phyloP scores from a whole-genome alignment of 2,888 invertebrate genomes.

The Meliscaeva auricollis region DNA sequence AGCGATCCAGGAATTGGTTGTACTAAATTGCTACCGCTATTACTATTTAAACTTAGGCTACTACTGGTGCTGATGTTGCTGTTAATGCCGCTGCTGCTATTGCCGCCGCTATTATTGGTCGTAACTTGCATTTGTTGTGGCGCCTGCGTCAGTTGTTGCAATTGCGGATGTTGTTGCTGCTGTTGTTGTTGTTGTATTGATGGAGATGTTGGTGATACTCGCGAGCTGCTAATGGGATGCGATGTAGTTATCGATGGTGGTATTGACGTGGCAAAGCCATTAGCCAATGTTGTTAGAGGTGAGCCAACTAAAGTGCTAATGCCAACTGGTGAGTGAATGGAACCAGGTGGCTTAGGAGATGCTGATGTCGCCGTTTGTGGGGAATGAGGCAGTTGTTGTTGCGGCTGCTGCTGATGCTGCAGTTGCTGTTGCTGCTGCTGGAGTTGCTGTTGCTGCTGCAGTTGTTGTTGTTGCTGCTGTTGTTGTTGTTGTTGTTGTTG shows the following conservation, averaged over 20 bases:
- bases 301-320: slow-evolving; percentile 79
- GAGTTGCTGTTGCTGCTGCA: slow-evolving; percentile 71
- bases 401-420: slow-evolving; percentile 46
- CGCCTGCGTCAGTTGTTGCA: slow-evolving; percentile 79
- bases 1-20: slow-evolving; percentile 84
- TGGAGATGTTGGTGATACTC: slow-evolving; percentile 77
- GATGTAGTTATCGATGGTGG: slow-evolving; percentile 79
- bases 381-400: slow-evolving; percentile 67
- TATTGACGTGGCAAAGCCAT: slow-evolving; percentile 79
- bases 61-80: slow-evolving; percentile 74
- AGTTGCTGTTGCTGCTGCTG: slow-evolving; percentile 50
- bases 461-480: slow-evolving; percentile 78
- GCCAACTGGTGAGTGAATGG: slow-evolving; percentile 76
- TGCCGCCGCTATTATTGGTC: slow-evolving; percentile 77
- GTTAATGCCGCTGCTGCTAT: slow-evolving; percentile 63
- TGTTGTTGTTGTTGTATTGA: slow-evolving; percentile 80
- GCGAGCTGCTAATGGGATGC: slow-evolving; percentile 78
- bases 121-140: slow-evolving; percentile 78
- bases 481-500: slow-evolving; percentile 78
- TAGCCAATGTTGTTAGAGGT: slow-evolving; percentile 79
- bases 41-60: slow-evolving; percentile 77
- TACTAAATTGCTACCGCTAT: slow-evolving; percentile 82
- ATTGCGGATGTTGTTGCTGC: slow-evolving; percentile 78
- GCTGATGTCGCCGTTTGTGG: slow-evolving; percentile 69
- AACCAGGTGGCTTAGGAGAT: slow-evolving; percentile 72